Evolutionary conservation across 2,113 vertebrate genomes (phyloP), one percentile per base, ranked within the genome.

Genomic region (Panthera tigris): DNA sequence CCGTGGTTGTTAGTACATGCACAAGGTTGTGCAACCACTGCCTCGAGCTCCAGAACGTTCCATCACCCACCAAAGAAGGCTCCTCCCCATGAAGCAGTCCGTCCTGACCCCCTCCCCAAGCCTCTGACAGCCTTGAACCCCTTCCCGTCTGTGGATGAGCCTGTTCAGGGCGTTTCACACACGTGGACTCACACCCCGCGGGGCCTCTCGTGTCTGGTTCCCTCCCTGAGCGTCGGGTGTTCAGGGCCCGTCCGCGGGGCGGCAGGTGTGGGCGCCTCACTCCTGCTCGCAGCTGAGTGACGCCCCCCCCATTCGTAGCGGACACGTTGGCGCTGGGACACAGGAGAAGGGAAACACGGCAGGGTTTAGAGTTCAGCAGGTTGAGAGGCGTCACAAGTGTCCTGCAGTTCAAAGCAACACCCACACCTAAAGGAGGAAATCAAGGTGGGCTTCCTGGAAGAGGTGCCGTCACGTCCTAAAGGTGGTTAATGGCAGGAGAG

Each of bases 211-310:
- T 84, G 90, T 21, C 52, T 52, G 69, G 69, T 39, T 66, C 69
- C 65, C 29, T 66, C 11, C 31, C 31, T 31, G 13, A 61, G 57
- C 21, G 21, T 8, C 57, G 8, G 1, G 57, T 21, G 57, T 4
- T 84, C 52, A 39, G 7, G 25, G 39, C 23, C n/a, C 23, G 0
- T 15, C n/a, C 55, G 15, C 0, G 0, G 29, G 4, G 1, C 0
- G 27, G 52, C 8, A 1, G 0, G 27, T 18, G 52, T 11, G 36
- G 27, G 68, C 2, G 16, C 71, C 48, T 57, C 21, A 0, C 25
- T 29, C 48, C 48, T 9, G 21, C 39, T 91, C 29, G 1, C 1
- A 41, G 41, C 33, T 19, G 63, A 39, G 25, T 61, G 11, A 13
- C 7, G 31, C 5, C 25, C 63, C 25, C 63, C 48, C 39, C 21